These are phyloP conservation scores for Stercorarius parasiticus DNA, from an alignment of 2,113 vertebrate species.

Conservation along the genomic window DNA sequence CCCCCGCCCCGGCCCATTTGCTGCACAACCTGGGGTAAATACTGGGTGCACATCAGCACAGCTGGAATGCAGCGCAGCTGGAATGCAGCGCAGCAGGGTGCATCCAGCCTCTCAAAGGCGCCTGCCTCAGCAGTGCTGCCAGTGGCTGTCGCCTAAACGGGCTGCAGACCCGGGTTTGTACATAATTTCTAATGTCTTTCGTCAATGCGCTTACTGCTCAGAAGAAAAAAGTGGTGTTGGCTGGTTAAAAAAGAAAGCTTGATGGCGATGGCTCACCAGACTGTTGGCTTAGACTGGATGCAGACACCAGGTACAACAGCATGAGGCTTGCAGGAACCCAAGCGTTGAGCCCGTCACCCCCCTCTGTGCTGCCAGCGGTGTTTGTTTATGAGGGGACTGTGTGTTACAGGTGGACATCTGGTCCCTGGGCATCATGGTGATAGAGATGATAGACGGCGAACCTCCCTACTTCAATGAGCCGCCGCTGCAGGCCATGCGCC, in stretches of 20 bases:
- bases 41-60: background rate
- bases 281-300: background rate
- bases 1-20: no score
- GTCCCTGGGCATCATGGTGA: slow-evolving; percentile 99
- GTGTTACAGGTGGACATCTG: slow-evolving; percentile 89
- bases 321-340: rapidly evolving
- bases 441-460: slow-evolving; percentile 98
- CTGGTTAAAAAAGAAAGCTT: background rate
- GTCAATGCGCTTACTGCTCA: background rate
- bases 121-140: background rate
- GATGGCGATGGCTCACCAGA: background rate
- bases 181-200: background rate
- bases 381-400: background rate
- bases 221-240: background rate
- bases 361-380: background rate
- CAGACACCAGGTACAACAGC: background rate
- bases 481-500: slow-evolving; percentile 97
- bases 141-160: background rate
- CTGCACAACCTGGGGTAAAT: background rate
- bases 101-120: background rate
- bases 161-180: background rate
- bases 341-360: background rate
- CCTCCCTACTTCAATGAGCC: slow-evolving; percentile 99
- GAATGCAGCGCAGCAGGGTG: background rate
- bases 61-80: background rate